Conservation (phyloP, 2,888 invertebrate species). For the Luffia ferchaultella region DNA sequence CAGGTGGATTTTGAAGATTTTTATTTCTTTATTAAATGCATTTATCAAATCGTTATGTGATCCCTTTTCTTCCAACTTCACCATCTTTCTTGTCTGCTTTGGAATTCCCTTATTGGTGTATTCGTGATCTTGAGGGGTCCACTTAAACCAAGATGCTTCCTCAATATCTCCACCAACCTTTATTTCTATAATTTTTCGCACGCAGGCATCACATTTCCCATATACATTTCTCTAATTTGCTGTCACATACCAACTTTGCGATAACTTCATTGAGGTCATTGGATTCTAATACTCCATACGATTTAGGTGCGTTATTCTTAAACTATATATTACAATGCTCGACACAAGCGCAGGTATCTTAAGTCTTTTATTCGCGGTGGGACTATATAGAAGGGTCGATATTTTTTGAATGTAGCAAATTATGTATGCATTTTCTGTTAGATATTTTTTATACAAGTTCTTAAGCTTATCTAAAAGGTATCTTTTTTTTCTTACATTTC, state of each 20-base stretch:
- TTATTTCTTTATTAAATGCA: constrained; percentile 10
- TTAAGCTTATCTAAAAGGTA: not conserved
- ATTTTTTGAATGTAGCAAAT: not conserved
- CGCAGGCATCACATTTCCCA: too few species aligned
- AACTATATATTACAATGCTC: not conserved
- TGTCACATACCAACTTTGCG: too few species aligned
- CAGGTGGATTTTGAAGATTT: constrained; percentile 10
- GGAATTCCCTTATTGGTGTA: constrained; percentile 6
- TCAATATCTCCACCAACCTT: not conserved
- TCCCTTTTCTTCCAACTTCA: constrained; percentile 10
- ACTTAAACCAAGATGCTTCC: not conserved
- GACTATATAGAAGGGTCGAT: not conserved
- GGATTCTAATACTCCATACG: too few species aligned
- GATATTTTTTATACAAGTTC: not conserved
- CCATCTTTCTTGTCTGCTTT: constrained; percentile 10
- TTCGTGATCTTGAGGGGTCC: constrained; percentile 2
- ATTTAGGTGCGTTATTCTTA: too few species aligned
- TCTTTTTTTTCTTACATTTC: not conserved
- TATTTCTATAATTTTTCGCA: too few species aligned
- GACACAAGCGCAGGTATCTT: not conserved
- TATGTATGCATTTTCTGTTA: not conserved
- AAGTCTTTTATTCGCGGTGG: not conserved
- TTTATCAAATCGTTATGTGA: constrained; percentile 8
- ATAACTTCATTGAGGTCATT: too few species aligned
- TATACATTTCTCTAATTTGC: too few species aligned